These are phyloP conservation scores for Drosophila atripex DNA, from an alignment of 2,888 invertebrate genomes.

Conservation along the genomic window DNA sequence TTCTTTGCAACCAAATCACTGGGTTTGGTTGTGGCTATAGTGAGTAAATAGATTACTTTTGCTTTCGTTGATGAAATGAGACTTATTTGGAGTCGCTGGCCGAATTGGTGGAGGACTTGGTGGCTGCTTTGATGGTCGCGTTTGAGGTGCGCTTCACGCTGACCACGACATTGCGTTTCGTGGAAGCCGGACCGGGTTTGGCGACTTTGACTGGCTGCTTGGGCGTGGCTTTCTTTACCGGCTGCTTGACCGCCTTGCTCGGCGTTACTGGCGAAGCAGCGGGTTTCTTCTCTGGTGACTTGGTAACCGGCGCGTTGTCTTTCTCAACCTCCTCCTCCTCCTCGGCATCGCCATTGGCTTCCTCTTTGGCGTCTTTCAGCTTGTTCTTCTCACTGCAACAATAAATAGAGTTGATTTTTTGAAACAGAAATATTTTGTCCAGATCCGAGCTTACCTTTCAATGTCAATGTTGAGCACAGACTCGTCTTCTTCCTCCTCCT, in stretches of 20 bases:
- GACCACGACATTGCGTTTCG: slow-evolving; percentile 65
- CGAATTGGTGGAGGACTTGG: slow-evolving; percentile 52
- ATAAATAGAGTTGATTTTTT: neutral
- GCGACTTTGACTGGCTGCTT: slow-evolving; percentile 51
- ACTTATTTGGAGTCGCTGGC: slow-evolving; percentile 55
- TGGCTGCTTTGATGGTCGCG: slow-evolving; percentile 57
- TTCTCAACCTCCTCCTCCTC: slow-evolving; percentile 47
- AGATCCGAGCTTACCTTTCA: slow-evolving; percentile 84
- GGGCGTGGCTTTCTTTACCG: slow-evolving; percentile 51
- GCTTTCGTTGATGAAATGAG: slow-evolving; percentile 15
- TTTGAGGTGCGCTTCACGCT: slow-evolving; percentile 63
- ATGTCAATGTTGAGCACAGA: slow-evolving; percentile 84
- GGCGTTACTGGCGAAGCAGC: slow-evolving; percentile 25
- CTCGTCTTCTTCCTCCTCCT: slow-evolving; percentile 88
- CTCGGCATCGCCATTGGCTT: slow-evolving; percentile 67
- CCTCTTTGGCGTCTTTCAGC: slow-evolving; percentile 76
- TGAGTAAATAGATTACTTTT: slow-evolving; percentile 3
- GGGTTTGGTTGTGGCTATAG: slow-evolving; percentile 34
- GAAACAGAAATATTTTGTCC: neutral
- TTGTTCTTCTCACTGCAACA: slow-evolving; percentile 85
- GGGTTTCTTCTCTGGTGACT: slow-evolving; percentile 39
- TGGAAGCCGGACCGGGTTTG: slow-evolving; percentile 64
- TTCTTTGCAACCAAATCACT: slow-evolving; percentile 60
- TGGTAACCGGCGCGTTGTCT: slow-evolving; percentile 35
- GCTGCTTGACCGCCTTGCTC: slow-evolving; percentile 33